phyloP scores from a whole-genome alignment of 1,140 invertebrate genomes.

The Drusus annulatus region DNA sequence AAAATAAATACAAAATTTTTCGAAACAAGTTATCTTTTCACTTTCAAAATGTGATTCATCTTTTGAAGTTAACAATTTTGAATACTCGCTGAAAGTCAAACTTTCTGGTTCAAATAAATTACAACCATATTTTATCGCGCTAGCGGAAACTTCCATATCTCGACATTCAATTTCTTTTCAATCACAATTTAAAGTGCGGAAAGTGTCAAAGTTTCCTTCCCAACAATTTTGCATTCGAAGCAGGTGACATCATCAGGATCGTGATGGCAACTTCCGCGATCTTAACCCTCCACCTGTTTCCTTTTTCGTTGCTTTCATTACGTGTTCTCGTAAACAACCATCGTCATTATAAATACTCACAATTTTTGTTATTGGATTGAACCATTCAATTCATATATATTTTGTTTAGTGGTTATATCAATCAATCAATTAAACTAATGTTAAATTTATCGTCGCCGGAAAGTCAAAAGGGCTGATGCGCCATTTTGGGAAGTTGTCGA shows the following conservation, averaged over 20 bases:
- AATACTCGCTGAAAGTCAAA: not conserved
- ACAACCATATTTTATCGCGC: slow-evolving; percentile 24
- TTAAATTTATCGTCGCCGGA: no score
- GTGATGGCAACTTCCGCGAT: slow-evolving; percentile 8
- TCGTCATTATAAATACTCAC: no score
- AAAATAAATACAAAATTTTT: no score
- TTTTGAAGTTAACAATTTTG: slow-evolving; percentile 14
- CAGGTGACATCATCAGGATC: slow-evolving; percentile 4
- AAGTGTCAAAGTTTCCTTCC: slow-evolving; percentile 25
- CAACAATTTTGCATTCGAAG: slow-evolving; percentile 30
- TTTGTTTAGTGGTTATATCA: no score
- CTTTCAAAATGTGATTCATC: slow-evolving; percentile 10
- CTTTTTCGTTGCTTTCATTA: no score
- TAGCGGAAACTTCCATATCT: slow-evolving; percentile 14
- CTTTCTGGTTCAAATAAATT: slow-evolving; percentile 23
- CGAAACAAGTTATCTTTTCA: not conserved
- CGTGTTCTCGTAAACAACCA: no score
- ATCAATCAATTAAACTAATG: no score
- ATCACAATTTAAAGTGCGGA: slow-evolving; percentile 23
- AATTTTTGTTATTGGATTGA: no score
- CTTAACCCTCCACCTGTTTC: not conserved
- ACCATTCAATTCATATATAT: no score
- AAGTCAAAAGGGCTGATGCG: no score
- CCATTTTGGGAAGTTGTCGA: no score
- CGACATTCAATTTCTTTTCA: slow-evolving; percentile 39